Conservation (phyloP, 1,140 invertebrate genomes). For the Drosophila aff. region DNA sequence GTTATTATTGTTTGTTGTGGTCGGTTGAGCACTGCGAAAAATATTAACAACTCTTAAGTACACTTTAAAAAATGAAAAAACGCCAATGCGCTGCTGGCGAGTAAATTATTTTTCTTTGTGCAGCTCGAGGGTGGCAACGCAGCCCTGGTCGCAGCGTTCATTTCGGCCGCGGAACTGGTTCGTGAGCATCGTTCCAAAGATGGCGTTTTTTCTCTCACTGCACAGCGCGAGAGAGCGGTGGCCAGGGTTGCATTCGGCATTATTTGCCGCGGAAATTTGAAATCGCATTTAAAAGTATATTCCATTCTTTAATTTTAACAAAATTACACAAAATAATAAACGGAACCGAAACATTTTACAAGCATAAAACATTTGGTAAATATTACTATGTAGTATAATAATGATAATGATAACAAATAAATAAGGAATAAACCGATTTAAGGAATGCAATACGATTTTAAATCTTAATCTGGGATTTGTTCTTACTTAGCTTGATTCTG, state of each 20-base stretch:
- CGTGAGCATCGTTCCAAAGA: conserved; percentile 7
- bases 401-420: background rate
- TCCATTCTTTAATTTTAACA: background rate
- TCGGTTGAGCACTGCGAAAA: conserved; percentile 52
- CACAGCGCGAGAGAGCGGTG: conserved; percentile 11
- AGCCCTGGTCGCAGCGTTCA: conserved; percentile 43
- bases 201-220: conserved; percentile 24
- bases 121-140: conserved; percentile 41
- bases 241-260: conserved; percentile 10
- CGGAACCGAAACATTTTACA: background rate
- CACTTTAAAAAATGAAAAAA: conserved; percentile 59
- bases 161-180: conserved; percentile 19
- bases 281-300: background rate
- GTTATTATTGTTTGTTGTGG: conserved; percentile 57
- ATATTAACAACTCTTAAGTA: conserved; percentile 55
- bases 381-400: background rate
- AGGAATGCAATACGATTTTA: background rate
- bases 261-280: background rate
- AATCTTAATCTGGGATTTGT: conserved; percentile 5
- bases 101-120: conserved; percentile 58
- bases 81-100: conserved; percentile 42
- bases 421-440: too few relatives aligned
- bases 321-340: background rate
- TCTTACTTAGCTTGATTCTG: background rate
- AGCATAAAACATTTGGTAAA: background rate